These are phyloP conservation scores for Diarsia brunnea DNA, from an alignment of 2,888 invertebrate genomes.

Conservation along the genomic window DNA sequence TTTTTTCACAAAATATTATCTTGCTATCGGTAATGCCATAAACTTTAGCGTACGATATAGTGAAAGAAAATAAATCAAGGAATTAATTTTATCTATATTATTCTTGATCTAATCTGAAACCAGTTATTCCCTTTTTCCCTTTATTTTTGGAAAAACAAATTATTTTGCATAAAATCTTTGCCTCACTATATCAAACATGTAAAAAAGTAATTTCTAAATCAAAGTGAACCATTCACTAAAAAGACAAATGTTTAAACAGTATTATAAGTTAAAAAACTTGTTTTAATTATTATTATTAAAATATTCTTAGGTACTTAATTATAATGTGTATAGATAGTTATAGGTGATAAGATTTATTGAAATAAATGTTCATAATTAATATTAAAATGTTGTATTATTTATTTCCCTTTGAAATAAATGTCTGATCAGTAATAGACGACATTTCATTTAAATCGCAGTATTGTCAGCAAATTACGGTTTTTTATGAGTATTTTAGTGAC, in stretches of 20 bases:
- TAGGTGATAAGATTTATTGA: background rate
- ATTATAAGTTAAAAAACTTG: background rate
- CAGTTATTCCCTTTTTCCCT: background rate
- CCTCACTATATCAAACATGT: background rate
- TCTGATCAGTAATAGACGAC: background rate
- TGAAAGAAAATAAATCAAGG: background rate
- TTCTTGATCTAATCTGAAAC: background rate
- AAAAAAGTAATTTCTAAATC: background rate
- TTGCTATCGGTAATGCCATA: background rate
- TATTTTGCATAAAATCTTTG: background rate
- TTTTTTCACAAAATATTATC: background rate
- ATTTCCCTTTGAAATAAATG: background rate
- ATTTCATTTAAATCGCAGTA: background rate
- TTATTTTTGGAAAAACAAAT: no score
- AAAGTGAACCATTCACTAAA: background rate
- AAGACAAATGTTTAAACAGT: background rate
- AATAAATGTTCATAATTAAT: constrained; percentile 33
- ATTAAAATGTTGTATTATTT: background rate
- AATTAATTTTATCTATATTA: constrained; percentile 12
- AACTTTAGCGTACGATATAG: background rate
- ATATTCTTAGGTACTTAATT: background rate
- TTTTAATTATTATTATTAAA: background rate
- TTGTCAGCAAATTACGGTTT: background rate
- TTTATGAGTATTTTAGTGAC: no score
- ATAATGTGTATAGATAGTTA: background rate